Evolutionary conservation across 2,797 vertebrate genomes (phyloP).

Genomic region (Kryptopterus vitreolus): DNA sequence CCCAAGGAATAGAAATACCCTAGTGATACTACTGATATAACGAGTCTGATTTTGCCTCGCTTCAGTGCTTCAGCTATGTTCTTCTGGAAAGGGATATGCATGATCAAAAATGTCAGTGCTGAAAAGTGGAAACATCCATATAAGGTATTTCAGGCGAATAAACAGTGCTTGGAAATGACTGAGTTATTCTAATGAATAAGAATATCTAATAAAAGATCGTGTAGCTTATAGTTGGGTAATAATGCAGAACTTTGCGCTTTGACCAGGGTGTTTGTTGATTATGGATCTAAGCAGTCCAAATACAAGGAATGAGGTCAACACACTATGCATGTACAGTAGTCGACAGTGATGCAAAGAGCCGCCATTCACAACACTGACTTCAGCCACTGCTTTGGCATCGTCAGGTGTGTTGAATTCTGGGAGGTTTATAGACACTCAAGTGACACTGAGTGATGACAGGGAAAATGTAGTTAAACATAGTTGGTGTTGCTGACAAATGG

Average conservation of each 20-base stretch:
- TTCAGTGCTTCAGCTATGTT: background rate
- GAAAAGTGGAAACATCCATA: no score
- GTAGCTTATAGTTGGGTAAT: no score
- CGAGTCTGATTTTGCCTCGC: background rate
- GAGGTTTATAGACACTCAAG: background rate
- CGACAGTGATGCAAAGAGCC: background rate
- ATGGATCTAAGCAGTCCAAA: background rate
- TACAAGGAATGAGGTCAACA: background rate
- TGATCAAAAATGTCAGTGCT: no score
- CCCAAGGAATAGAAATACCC: background rate
- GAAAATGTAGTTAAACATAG: background rate
- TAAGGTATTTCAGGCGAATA: no score
- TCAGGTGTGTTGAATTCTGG: background rate
- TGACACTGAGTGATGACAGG: background rate
- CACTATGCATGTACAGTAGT: background rate
- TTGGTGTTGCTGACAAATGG: background rate
- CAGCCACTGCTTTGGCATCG: background rate
- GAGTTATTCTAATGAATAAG: no score
- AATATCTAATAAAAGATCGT: no score
- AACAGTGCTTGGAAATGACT: no score
- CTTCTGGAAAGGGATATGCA: no score
- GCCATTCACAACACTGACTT: background rate
- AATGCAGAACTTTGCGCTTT: background rate
- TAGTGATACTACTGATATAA: background rate
- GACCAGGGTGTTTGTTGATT: background rate